These are phyloP conservation scores for Recurvirostra avosetta DNA, from an alignment of 2,113 vertebrate species.

Conservation along the genomic window DNA sequence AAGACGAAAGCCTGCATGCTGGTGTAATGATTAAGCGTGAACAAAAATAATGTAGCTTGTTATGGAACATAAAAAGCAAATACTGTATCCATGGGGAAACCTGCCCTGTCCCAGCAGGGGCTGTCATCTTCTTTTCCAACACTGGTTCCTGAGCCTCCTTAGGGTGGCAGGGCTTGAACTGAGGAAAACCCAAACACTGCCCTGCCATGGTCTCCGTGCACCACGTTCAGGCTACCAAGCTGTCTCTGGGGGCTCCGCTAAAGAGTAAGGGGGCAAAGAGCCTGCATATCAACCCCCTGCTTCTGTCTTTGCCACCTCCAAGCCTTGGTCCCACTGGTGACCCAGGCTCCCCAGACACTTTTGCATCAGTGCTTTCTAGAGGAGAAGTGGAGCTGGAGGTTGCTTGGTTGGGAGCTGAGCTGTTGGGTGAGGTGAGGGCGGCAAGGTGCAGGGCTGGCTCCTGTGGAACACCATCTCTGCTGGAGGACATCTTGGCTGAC, in stretches of 20 bases:
- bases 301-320: not conserved
- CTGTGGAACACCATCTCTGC: rapidly evolving
- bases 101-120: not conserved
- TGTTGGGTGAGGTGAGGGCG: not conserved
- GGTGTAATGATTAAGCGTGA: not conserved
- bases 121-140: not conserved
- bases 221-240: rapidly evolving
- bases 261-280: not conserved
- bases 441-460: not conserved
- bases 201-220: not conserved
- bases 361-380: not conserved
- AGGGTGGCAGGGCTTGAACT: not conserved
- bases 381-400: not conserved
- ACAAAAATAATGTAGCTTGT: not conserved
- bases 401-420: not conserved
- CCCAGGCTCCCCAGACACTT: rapidly evolving
- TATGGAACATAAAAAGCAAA: not conserved
- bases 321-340: not conserved
- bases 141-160: not conserved
- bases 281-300: not conserved
- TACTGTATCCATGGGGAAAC: not conserved
- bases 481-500: not conserved
- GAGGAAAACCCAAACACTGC: not conserved
- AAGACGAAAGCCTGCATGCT: not conserved
- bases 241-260: not conserved